A percentile compares a stretch with the other conserved stretches of the same genome.
These are phyloP conservation scores for Onychomys torridus DNA, from an alignment of 2,797 vertebrate species.

Conservation along the genomic window DNA sequence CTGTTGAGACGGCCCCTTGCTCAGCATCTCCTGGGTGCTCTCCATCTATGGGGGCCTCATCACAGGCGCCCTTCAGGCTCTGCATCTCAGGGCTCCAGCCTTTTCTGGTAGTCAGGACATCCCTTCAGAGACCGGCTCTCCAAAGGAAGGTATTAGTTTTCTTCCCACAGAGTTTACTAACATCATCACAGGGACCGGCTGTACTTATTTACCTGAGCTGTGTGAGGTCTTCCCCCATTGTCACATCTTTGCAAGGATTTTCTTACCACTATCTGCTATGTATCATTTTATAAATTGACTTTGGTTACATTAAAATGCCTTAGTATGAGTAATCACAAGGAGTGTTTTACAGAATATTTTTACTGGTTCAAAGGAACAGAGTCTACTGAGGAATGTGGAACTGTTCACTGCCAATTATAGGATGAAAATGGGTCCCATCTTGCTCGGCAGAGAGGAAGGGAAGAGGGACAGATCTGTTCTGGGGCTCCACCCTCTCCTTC, in stretches of 20 bases:
- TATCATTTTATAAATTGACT: background rate
- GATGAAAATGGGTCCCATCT: background rate
- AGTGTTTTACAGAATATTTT: constrained; percentile 47
- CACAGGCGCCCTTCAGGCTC: accelerated
- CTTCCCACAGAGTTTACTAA: background rate
- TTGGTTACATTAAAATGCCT: constrained; percentile 32
- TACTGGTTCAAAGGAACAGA: background rate
- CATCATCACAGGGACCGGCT: background rate
- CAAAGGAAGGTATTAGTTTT: background rate
- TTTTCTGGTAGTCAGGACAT: background rate
- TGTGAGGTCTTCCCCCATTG: constrained; percentile 16
- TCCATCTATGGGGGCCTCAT: background rate
- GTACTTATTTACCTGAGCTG: background rate
- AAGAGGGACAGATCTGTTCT: background rate
- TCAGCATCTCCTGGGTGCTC: background rate
- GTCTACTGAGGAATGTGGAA: accelerated
- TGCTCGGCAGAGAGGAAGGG: background rate
- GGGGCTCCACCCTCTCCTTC: background rate
- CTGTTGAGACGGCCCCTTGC: background rate
- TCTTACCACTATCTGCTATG: background rate
- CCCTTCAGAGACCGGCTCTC: background rate
- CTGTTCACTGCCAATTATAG: background rate
- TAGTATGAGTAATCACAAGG: constrained; percentile 42
- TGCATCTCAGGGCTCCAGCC: background rate
- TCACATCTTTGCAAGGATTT: constrained; percentile 44